Conservation (phyloP, 2,797 vertebrate genomes). For the Xyrichtys novacula region DNA sequence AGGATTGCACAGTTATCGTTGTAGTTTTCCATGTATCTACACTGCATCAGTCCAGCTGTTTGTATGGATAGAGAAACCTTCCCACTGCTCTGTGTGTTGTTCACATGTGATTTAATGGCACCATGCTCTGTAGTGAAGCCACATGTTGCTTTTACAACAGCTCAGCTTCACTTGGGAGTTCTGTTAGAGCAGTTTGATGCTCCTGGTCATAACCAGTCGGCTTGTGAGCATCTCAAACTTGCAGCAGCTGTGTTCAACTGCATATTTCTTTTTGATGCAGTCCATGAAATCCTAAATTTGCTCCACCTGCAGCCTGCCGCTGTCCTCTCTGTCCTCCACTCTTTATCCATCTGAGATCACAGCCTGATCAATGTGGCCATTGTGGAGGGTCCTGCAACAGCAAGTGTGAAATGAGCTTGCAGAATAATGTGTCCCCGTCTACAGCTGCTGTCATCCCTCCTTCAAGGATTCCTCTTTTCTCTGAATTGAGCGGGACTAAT, state of each 20-base stretch:
- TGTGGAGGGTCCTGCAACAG: conserved; percentile 41
- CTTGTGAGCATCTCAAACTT: conserved; percentile 2
- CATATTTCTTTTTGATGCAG: background rate
- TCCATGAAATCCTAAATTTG: background rate
- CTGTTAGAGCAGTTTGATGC: conserved; percentile 7
- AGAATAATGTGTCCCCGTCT: conserved; percentile 30
- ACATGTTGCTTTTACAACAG: conserved; percentile 22
- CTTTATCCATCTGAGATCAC: conserved; percentile 16
- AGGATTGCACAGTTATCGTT: background rate
- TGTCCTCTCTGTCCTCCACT: background rate
- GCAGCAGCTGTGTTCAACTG: background rate
- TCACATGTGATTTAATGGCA: background rate
- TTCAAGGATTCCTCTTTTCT: conserved; percentile 41
- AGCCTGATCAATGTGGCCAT: conserved; percentile 43
- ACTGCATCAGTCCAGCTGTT: background rate
- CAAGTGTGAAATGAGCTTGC: conserved; percentile 35
- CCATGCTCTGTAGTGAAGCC: conserved; percentile 6
- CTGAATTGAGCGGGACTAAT: conserved; percentile 38
- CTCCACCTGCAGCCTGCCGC: background rate
- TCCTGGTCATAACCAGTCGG: background rate
- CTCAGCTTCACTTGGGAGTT: conserved; percentile 20
- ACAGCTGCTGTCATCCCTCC: conserved; percentile 46
- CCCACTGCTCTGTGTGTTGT: background rate
- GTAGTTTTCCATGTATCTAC: background rate
- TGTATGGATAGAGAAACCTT: background rate